Evolutionary conservation across 2,888 invertebrate genomes (phyloP).

Genomic region (Halocaridina rubra): DNA sequence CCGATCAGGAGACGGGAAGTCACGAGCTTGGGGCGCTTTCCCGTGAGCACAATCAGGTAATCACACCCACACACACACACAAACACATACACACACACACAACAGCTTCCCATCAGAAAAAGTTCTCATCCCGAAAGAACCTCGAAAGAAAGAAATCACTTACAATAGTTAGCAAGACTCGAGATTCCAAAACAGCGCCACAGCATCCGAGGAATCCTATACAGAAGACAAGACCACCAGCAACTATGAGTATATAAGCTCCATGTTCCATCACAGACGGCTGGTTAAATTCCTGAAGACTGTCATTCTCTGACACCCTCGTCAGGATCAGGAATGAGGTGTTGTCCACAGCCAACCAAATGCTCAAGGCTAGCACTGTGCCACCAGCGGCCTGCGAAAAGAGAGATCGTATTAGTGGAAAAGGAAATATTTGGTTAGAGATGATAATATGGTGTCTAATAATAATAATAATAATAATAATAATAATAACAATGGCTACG

Average conservation of each 20-base stretch:
- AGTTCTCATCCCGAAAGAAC: too few species aligned
- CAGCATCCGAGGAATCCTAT: conserved; percentile 81
- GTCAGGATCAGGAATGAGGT: conserved; percentile 71
- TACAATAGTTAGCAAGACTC: conserved; percentile 77
- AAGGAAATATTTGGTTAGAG: background rate
- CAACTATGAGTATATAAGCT: conserved; percentile 77
- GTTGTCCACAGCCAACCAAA: conserved; percentile 79
- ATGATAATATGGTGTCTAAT: too few species aligned
- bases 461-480: too few species aligned
- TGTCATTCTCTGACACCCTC: conserved; percentile 51
- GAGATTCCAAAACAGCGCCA: conserved; percentile 77
- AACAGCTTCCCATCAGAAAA: too few species aligned
- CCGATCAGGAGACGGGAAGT: too few species aligned
- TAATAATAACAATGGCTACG: too few species aligned
- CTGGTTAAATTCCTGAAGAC: conserved; percentile 72
- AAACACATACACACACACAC: too few species aligned
- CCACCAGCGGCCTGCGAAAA: conserved; percentile 76
- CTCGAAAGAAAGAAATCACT: too few species aligned
- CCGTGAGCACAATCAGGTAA: too few species aligned
- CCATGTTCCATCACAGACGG: conserved; percentile 76
- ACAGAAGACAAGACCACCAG: conserved; percentile 78
- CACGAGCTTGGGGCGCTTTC: too few species aligned
- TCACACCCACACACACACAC: too few species aligned
- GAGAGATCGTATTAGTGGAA: too few species aligned
- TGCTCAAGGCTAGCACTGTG: conserved; percentile 76